Evolutionary conservation across 2,888 invertebrate species (phyloP), one percentile per base, ranked within the genome.

Genomic region (Aromia moschata): DNA sequence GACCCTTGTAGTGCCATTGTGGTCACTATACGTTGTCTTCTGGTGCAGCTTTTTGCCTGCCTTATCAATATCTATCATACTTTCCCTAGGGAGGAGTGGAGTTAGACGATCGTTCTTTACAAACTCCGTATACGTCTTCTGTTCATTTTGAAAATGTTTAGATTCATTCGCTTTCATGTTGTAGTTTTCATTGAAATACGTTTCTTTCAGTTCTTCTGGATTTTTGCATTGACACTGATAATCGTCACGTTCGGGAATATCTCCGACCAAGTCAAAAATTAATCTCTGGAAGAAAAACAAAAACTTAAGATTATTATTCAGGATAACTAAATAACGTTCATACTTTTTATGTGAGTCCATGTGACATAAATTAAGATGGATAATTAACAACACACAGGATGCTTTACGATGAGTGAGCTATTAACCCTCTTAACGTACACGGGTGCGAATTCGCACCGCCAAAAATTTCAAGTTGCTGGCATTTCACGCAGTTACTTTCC

Each of bases 251-350:
- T 73, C 75, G 1, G 76, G 76, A 3, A 73, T 51, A 14, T 74
- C 75, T 17, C 77, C 74, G 7, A 80, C 70, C 44, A 80, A 68
- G 62, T 81, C 79, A 57, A 81, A 81, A 2, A 79, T 69, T 44
- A 81, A 72, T 55, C 76, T 67, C 80, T 80, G 64, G 41, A 51
- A 10, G 16, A 49, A 47, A 54, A 31, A 18, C 12, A 15, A 38
- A 25, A 5, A 30, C 1, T 25, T 7, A 25, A 25, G n/a, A n/a
- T n/a, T n/a, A n/a, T n/a, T n/a, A n/a, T n/a, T n/a, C n/a, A n/a
- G n/a, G n/a, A n/a, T n/a, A n/a, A n/a, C n/a, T n/a, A n/a, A n/a
- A n/a, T n/a, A n/a, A n/a, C n/a, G n/a, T n/a, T n/a, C n/a, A n/a
- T n/a, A n/a, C n/a, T n/a, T n/a, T n/a, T n/a, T n/a, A n/a, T n/a